A percentile compares a stretch with the other conserved stretches of the same genome.
Evolutionary conservation across 23 tunicate species (phyloP).

Genomic region (Trididemnum nubilum): DNA sequence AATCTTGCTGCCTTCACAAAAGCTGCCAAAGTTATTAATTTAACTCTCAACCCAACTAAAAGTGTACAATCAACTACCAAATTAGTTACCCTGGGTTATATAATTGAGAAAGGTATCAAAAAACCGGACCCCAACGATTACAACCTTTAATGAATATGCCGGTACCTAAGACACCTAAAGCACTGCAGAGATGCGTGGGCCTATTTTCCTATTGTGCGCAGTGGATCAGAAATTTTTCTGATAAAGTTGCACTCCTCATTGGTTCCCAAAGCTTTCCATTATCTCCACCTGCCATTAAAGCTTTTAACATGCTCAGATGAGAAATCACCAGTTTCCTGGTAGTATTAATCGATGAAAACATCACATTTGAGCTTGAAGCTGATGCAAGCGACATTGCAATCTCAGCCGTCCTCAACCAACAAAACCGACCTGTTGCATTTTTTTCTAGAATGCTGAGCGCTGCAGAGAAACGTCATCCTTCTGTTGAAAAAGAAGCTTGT

Average conservation of each 20-base stretch:
- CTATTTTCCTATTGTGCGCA: neutral
- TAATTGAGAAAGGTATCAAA: neutral
- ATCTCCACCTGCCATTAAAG: neutral
- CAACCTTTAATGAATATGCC: neutral
- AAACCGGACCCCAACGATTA: neutral
- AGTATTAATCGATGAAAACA: neutral
- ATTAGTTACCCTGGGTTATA: neutral
- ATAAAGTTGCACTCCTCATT: neutral
- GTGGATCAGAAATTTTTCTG: constrained; percentile 14
- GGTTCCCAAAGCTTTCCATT: neutral
- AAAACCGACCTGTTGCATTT: neutral
- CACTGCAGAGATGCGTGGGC: neutral
- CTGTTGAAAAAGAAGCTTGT: neutral
- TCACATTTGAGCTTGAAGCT: neutral
- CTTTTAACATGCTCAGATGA: neutral
- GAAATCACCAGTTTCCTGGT: neutral
- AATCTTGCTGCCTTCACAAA: neutral
- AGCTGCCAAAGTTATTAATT: neutral
- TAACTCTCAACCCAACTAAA: neutral
- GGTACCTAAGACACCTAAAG: neutral
- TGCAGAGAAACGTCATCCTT: neutral
- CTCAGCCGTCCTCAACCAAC: neutral
- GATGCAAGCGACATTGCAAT: neutral
- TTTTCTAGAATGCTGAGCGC: neutral
- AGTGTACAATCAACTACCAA: neutral